phyloP scores from a whole-genome alignment of 2,888 invertebrate species.

The Microctonus hyperodae region DNA sequence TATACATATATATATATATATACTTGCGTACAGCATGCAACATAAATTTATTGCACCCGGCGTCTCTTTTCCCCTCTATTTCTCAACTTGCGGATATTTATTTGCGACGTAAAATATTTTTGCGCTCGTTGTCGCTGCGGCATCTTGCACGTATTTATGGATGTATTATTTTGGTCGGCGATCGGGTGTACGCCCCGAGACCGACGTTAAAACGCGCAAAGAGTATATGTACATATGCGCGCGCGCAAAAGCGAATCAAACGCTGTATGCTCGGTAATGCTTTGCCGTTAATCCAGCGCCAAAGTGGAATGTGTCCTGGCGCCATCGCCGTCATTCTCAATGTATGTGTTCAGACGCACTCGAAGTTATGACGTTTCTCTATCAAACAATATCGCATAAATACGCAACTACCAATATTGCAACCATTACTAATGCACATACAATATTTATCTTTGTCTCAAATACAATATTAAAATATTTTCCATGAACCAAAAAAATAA shows the following conservation, averaged over 20 bases:
- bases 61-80: background rate
- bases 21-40: background rate
- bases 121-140: constrained; percentile 15
- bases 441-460: too few relatives aligned
- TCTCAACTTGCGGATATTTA: constrained; percentile 7
- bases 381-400: too few relatives aligned
- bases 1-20: background rate
- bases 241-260: background rate
- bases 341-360: constrained; percentile 32
- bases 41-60: background rate
- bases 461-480: too few relatives aligned
- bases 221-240: background rate
- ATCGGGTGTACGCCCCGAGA: background rate
- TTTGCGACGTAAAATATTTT: constrained; percentile 24
- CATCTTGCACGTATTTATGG: constrained; percentile 32
- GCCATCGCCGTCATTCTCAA: constrained; percentile 31
- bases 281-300: constrained; percentile 34
- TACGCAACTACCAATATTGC: too few relatives aligned
- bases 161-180: constrained; percentile 31
- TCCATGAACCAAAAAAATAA: too few relatives aligned
- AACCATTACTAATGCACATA: too few relatives aligned
- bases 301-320: constrained; percentile 36
- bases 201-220: background rate
- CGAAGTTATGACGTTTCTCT: constrained; percentile 32
- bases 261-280: background rate